Conservation (phyloP, 2,888 invertebrate species). For the Noctua janthe region DNA sequence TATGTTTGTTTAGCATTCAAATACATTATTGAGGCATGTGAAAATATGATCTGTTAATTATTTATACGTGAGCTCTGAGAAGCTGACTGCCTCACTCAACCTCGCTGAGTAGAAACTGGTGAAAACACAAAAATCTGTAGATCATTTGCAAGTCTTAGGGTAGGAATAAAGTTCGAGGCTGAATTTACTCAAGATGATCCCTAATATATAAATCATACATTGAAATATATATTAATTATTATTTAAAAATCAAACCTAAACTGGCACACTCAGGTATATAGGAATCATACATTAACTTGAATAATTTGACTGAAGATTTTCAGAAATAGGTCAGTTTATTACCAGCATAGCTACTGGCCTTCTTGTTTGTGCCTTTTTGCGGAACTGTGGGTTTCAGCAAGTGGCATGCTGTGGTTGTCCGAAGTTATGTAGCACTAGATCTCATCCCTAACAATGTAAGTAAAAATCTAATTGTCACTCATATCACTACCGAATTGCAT, state of each 20-base stretch:
- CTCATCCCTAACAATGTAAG: too few species aligned
- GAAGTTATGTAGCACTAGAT: too few species aligned
- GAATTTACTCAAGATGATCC: background rate
- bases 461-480: too few species aligned
- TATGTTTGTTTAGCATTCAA: constrained; percentile 15
- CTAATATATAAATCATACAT: background rate
- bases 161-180: background rate
- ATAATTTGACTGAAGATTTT: background rate
- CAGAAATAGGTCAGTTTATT: too few species aligned
- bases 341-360: too few species aligned
- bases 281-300: background rate
- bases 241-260: background rate
- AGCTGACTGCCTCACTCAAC: background rate
- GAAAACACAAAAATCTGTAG: background rate
- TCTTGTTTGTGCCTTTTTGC: too few species aligned
- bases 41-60: background rate
- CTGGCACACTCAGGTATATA: background rate
- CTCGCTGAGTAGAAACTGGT: background rate
- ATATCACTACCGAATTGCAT: too few species aligned
- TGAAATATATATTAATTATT: background rate
- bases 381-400: too few species aligned
- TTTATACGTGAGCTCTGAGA: background rate
- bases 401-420: too few species aligned
- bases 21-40: background rate
- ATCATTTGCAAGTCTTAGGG: background rate